Conservation (phyloP, 1,140 invertebrate species). For the Drosophila nannoptera region DNA sequence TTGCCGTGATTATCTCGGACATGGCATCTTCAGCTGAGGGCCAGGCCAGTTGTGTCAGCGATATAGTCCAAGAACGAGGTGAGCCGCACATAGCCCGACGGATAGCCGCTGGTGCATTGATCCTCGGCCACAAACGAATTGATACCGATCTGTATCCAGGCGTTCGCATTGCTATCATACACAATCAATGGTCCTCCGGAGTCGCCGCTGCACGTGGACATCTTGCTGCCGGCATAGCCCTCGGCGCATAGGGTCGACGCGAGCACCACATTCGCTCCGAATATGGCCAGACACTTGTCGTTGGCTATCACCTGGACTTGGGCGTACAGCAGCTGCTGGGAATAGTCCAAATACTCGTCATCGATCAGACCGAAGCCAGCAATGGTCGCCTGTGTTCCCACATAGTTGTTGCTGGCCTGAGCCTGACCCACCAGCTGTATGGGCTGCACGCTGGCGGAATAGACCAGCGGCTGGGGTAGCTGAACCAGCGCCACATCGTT, state of each 20-base stretch:
- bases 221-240: conserved; percentile 52
- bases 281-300: conserved; percentile 39
- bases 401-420: conserved; percentile 43
- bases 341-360: conserved; percentile 68
- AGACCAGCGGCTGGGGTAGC: conserved; percentile 78
- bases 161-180: conserved; percentile 18
- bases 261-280: conserved; percentile 43
- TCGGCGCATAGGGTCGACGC: conserved; percentile 58
- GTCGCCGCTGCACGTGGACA: conserved; percentile 74
- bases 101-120: conserved; percentile 62
- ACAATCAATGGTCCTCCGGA: conserved; percentile 67
- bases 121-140: conserved; percentile 76
- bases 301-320: conserved; percentile 65
- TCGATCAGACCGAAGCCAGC: conserved; percentile 65
- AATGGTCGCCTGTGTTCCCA: conserved; percentile 54
- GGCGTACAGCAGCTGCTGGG: conserved; percentile 57
- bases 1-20: not conserved
- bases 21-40: conserved; percentile 23
- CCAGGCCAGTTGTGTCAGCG: conserved; percentile 42
- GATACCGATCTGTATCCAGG: conserved; percentile 68
- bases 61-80: conserved; percentile 68
- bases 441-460: conserved; percentile 61
- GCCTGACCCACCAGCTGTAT: conserved; percentile 53
- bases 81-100: conserved; percentile 69
- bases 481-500: conserved; percentile 82